Evolutionary conservation across 1,140 invertebrate genomes (phyloP), one percentile per base, ranked within the genome.

Genomic region (Sarcophaga peregrina): DNA sequence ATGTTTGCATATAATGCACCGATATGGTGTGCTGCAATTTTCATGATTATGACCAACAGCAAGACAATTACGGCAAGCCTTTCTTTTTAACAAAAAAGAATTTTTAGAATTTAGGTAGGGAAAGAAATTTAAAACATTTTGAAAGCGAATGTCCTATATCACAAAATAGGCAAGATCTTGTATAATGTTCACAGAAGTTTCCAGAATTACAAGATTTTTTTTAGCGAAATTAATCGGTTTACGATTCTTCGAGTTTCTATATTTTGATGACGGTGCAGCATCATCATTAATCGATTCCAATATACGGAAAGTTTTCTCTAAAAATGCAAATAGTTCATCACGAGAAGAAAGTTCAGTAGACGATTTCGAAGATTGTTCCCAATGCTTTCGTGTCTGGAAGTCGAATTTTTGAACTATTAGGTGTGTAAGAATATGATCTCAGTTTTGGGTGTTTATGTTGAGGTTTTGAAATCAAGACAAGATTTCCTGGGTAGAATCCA

Each of bases 281-380:
- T 11, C 17, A 20, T 82, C 80, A 47, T 82, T 82, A 15, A 82
- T 37, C 8, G 58, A 68, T 47, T 82, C 80, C 13, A 82, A 68
- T 15, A 58, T 82, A n/a, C 80, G 15, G 46, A 82, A 68, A 5
- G 54, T 68, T 10, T 20, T 72, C n/a, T n/a, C n/a, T n/a, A n/a
- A n/a, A n/a, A n/a, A n/a, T n/a, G n/a, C n/a, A n/a, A n/a, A n/a
- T n/a, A n/a, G n/a, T n/a, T n/a, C n/a, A n/a, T 68, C 54, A 50
- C 68, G 46, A 46, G 11, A 25, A n/a, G 52, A 52, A n/a, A 82
- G 17, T 5, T 62, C 45, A 7, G 54, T 82, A n/a, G 52, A 68
- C n/a, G 80, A 62, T 58, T 81, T 62, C 6, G 72, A 48, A 13
- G 80, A 81, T 47, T 72, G 20, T 46, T 81, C 54, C 80, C 80